Evolutionary conservation across 2,797 vertebrate genomes (phyloP), one percentile per base, ranked within the genome.

Genomic region (Podarcis lilfordi): DNA sequence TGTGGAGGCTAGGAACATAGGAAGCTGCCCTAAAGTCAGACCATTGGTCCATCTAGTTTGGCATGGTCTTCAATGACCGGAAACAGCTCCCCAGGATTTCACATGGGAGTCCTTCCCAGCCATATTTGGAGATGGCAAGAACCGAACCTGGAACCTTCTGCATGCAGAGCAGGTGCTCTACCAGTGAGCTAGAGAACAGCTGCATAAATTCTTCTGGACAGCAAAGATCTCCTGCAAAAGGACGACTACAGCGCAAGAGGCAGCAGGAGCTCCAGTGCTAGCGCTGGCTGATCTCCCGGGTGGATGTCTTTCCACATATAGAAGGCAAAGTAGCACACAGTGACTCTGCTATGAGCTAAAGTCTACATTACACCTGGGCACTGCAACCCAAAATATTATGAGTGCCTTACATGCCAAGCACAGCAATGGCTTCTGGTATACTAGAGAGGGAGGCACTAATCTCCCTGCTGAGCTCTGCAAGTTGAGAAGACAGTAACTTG

Each of bases 131-230:
- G 19, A 6, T 61, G 59, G 17, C 21, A 21, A 21, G 59, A 61
- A 61, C 5, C 21, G 3, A 61, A 61, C 59, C 59, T 61, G 59
- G 59, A 61, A 61, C 19, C 19, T 61, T 61, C 59, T 23, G 21
- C 59, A 61, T 61, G 59, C 59, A 61, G 19, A 61, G 5, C 59
- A 61, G 19, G 21, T 61, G 59, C 59, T 21, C 21, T 21, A 61
- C 59, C 19, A 61, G 17, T 61, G 21, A 61, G 59, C 59, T 61
- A 7, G 59, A 61, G 19, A 50, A 50, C 11, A 50, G 45, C 45
- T 50, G 45, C 45, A 50, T 61, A 61, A 61, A 82, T 82, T 90
- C 88, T 89, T 86, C 90, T 85, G 85, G 64, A 68, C 7, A 86
- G 80, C 78, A 74, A 78, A 25, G 0, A 2, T 5, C 11, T 50